Evolutionary conservation across 2,113 vertebrate genomes (phyloP).

Genomic region (Leptobrachium ailaonicum): DNA sequence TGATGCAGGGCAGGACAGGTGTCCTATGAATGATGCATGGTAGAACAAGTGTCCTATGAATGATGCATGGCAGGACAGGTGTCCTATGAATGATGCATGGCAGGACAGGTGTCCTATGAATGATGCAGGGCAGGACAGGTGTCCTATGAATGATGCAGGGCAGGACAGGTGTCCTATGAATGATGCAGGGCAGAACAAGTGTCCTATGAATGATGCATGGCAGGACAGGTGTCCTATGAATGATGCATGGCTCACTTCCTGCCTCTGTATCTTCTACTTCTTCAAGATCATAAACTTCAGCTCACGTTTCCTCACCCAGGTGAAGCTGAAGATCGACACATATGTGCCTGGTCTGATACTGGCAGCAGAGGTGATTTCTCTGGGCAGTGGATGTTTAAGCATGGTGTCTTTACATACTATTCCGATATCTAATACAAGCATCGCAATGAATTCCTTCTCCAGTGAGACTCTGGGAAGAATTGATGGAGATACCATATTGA

Average conservation of each 20-base stretch:
- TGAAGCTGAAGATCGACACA: not conserved
- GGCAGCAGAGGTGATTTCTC: not conserved
- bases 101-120: too few species aligned
- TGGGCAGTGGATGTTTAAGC: not conserved
- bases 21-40: too few species aligned
- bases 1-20: too few species aligned
- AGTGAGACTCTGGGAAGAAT: not conserved
- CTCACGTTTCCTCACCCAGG: not conserved
- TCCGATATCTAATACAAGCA: not conserved
- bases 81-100: too few species aligned
- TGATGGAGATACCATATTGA: not conserved
- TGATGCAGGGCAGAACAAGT: too few species aligned
- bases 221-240: too few species aligned
- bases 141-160: too few species aligned
- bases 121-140: too few species aligned
- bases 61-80: too few species aligned
- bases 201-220: too few species aligned
- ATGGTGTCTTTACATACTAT: not conserved
- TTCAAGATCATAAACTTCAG: conserved; percentile 8
- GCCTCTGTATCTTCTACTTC: conserved; percentile 24
- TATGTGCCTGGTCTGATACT: conserved; percentile 7
- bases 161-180: too few species aligned
- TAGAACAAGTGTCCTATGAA: too few species aligned
- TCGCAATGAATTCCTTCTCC: not conserved
- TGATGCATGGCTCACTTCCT: not conserved